phyloP scores from a whole-genome alignment of 2,113 vertebrate genomes.

The Oryzias celebensis region DNA sequence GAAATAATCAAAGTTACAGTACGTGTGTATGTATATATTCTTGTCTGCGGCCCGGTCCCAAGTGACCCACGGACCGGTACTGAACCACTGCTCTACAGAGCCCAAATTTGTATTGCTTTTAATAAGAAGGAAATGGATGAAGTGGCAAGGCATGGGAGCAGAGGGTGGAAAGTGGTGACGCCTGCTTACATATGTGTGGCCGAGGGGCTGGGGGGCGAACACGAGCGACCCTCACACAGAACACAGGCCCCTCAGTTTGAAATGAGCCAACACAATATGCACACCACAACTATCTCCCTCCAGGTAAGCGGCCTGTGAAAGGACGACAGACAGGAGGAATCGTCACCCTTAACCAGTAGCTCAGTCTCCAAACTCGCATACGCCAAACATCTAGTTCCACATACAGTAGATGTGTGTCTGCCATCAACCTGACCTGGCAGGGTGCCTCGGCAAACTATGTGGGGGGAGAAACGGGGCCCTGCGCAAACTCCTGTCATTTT shows the following conservation, averaged over 20 bases:
- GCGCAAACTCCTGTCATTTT: slow-evolving; percentile 70
- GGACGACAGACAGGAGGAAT: no score
- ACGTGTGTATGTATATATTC: no score
- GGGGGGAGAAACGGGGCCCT: slow-evolving; percentile 40
- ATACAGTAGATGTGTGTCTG: slow-evolving; percentile 35
- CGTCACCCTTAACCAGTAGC: slow-evolving; percentile 16
- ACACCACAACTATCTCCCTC: slow-evolving; percentile 39
- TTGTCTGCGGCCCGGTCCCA: no score
- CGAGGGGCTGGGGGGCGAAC: slow-evolving; percentile 35
- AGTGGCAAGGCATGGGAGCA: slow-evolving; percentile 45
- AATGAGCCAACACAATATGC: slow-evolving; percentile 42
- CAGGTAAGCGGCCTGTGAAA: slow-evolving; percentile 5
- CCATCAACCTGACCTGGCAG: slow-evolving; percentile 63
- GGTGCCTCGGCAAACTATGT: slow-evolving; percentile 67
- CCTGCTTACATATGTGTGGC: slow-evolving; percentile 46
- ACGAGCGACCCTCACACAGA: slow-evolving; percentile 51
- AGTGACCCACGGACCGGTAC: no score
- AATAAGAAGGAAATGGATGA: neutral
- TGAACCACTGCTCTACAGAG: no score
- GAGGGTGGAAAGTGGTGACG: slow-evolving; percentile 61
- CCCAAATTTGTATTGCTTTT: slow-evolving; percentile 44
- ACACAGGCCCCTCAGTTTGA: slow-evolving; percentile 70
- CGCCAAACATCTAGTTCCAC: slow-evolving; percentile 25
- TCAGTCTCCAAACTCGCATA: slow-evolving; percentile 22
- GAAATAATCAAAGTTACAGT: no score